Evolutionary conservation across 2,113 vertebrate genomes (phyloP).

Genomic region (Dasypus novemcinctus): DNA sequence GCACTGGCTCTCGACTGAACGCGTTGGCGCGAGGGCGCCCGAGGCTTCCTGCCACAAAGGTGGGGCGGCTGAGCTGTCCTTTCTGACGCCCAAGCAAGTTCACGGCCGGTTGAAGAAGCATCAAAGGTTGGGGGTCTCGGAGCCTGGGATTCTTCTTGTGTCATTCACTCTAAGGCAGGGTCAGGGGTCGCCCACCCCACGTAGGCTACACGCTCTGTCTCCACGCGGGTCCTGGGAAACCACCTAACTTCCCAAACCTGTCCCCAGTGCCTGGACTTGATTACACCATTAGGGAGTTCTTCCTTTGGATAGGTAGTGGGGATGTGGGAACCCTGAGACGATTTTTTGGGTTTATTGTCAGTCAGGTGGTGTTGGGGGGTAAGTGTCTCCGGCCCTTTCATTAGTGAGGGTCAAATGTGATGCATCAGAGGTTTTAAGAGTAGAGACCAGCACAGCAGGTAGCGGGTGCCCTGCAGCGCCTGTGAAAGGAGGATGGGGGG

Average conservation of each 20-base stretch:
- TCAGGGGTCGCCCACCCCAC: neutral
- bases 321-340: no score
- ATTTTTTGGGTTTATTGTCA: no score
- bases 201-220: neutral
- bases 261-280: no score
- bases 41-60: neutral
- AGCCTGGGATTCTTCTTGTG: neutral
- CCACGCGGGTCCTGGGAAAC: neutral
- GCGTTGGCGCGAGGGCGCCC: neutral
- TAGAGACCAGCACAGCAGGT: no score
- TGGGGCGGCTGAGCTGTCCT: neutral
- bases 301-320: no score
- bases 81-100: neutral
- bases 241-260: neutral
- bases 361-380: no score
- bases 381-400: no score
- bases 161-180: neutral
- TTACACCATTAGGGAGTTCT: no score
- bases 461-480: no score
- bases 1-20: neutral
- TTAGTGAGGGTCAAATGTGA: no score
- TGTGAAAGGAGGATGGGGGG: no score
- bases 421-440: no score
- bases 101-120: neutral
- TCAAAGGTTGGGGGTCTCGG: neutral